Conservation (phyloP, 1,140 invertebrate genomes). For the Trichogramma pretiosum region DNA sequence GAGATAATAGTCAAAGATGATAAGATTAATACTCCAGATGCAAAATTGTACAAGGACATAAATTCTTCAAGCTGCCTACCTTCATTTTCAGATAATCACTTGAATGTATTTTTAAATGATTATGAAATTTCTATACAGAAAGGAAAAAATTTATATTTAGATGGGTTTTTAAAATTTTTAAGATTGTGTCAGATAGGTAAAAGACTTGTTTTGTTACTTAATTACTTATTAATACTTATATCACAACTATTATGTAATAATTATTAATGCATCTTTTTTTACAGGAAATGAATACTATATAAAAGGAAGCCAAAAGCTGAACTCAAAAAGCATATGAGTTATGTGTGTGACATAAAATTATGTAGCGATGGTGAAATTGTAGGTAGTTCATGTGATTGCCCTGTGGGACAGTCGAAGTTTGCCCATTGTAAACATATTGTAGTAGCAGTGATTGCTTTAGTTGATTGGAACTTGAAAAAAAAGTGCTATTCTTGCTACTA, state of each 20-base stretch:
- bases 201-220: not conserved
- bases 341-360: not conserved
- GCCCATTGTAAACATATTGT: slow-evolving; percentile 2
- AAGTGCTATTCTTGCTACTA: not conserved
- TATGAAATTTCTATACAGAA: not conserved
- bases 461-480: not conserved
- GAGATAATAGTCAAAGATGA: not conserved
- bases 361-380: not conserved
- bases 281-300: not conserved
- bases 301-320: too few species aligned
- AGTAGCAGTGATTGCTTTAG: not conserved
- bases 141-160: not conserved
- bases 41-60: not conserved
- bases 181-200: not conserved
- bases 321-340: not conserved
- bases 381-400: not conserved
- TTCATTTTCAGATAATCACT: not conserved
- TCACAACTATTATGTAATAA: too few species aligned
- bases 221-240: not conserved
- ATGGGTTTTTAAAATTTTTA: not conserved
- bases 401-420: not conserved
- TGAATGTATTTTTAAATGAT: not conserved
- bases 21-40: not conserved
- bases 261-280: not conserved
- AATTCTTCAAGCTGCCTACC: not conserved